Conservation (phyloP, 2,113 vertebrate genomes). For the Phrynosoma platyrhinos region DNA sequence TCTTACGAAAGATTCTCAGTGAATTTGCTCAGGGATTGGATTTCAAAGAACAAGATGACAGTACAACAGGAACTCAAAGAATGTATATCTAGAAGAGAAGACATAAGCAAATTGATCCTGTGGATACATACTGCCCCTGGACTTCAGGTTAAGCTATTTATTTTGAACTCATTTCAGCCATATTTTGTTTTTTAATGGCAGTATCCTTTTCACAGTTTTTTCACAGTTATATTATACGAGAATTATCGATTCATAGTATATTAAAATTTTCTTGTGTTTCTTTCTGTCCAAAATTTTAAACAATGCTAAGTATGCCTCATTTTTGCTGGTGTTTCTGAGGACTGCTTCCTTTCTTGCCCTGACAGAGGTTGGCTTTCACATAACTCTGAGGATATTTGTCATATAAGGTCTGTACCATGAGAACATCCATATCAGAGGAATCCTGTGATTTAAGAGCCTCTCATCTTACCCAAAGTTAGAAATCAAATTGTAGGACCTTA, state of each 20-base stretch:
- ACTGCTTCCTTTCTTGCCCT: not conserved
- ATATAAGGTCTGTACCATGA: not conserved
- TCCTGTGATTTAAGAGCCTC: not conserved
- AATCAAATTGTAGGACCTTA: not conserved
- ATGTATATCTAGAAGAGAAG: not conserved
- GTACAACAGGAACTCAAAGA: not conserved
- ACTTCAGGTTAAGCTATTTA: conserved; percentile 6
- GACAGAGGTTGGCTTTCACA: not conserved
- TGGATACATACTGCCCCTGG: not conserved
- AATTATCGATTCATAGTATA: not conserved
- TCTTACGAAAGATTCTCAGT: not conserved
- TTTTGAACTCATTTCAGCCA: conserved; percentile 8
- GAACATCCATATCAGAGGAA: not conserved
- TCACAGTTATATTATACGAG: not conserved
- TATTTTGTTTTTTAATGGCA: not conserved
- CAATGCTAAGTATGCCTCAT: not conserved
- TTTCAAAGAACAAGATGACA: not conserved
- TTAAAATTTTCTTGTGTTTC: not conserved
- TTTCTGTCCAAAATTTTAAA: not conserved
- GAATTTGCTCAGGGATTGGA: not conserved
- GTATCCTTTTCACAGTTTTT: not conserved
- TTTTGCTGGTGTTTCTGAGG: not conserved
- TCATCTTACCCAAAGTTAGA: not conserved
- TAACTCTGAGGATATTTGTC: not conserved
- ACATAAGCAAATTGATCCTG: conserved; percentile 4